Evolutionary conservation across 2,888 invertebrate species (phyloP).

Genomic region (Drosophila lacicola): DNA sequence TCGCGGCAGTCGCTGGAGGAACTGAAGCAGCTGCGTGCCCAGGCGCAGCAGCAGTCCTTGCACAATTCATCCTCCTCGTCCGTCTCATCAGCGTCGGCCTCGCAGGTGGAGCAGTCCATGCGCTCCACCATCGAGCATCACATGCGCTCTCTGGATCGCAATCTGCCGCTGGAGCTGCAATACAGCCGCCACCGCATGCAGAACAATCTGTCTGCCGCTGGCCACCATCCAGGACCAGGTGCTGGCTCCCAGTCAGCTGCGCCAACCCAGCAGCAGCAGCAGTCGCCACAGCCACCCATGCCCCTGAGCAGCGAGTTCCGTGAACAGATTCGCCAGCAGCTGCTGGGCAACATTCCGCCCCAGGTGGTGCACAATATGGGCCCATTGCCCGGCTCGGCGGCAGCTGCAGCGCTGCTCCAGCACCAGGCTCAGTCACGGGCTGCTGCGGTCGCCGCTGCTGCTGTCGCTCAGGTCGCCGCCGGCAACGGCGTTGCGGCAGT

Average conservation of each 20-base stretch:
- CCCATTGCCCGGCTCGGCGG: constrained; percentile 82
- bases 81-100: constrained; percentile 47
- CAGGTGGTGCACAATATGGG: constrained; percentile 82
- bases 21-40: constrained; percentile 80
- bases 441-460: constrained; percentile 80
- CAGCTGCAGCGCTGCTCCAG: constrained; percentile 83
- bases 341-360: constrained; percentile 81
- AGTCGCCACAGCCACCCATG: constrained; percentile 72
- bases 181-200: constrained; percentile 85
- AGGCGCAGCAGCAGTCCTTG: constrained; percentile 78
- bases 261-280: constrained; percentile 51
- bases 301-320: constrained; percentile 84
- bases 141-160: constrained; percentile 85
- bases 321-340: constrained; percentile 84
- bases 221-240: constrained; percentile 19
- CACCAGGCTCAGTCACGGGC: constrained; percentile 84
- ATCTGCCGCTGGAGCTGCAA: constrained; percentile 84
- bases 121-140: constrained; percentile 85
- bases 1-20: constrained; percentile 82
- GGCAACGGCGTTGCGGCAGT: constrained; percentile 27
- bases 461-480: constrained; percentile 62
- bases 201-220: constrained; percentile 59
- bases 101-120: constrained; percentile 81
- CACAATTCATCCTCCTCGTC: constrained; percentile 69
- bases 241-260: constrained; percentile 9